Evolutionary conservation across 2,888 invertebrate genomes (phyloP), one percentile per base, ranked within the genome.

Genomic region (Drosophila nigritarsus): DNA sequence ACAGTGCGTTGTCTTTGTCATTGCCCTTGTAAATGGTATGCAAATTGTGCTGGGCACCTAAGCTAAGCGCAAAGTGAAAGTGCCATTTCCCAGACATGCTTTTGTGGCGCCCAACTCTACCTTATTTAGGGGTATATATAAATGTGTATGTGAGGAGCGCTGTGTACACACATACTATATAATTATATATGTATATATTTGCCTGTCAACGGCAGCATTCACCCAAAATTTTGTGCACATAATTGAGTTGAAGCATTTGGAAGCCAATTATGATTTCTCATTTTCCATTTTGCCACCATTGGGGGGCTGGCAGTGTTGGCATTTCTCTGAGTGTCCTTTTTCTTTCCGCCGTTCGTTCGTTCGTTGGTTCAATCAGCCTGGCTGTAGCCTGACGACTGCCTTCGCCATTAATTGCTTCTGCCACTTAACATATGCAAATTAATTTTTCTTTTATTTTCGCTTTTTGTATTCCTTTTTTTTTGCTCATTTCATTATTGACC

Each of bases 391-490:
- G 51, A 56, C 48, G 20, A 34, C 18, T 50, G 65, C 63, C 55
- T 42, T 51, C 49, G 65, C 65, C 83, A 75, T 90, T 87, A 90
- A 87, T 87, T 87, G 87, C 89, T 78, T 75, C 80, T 87, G 84
- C 87, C 90, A 87, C 89, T 87, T 90, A 87, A 89, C 90, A 89
- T 89, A 90, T 87, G 87, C 89, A 89, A 87, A 87, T 90, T 81
- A 80, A 89, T 87, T 84, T 84, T 78, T 62, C 78, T 68, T 75
- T 61, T 55, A 53, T 34, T 42, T 11, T 15, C 18, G 36, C 40
- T 49, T 59, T 61, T 49, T 51, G 40, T 55, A 54, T 55, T 20
- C 24, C 34, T 27, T 27, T 27, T 51, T 29, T 56, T 49, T 32
- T 32, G 36, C 59, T 64, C 56, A 18, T 38, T 75, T 65, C 63